phyloP scores from a whole-genome alignment of 2,888 invertebrate species.

The Agrotis exclamationis region DNA sequence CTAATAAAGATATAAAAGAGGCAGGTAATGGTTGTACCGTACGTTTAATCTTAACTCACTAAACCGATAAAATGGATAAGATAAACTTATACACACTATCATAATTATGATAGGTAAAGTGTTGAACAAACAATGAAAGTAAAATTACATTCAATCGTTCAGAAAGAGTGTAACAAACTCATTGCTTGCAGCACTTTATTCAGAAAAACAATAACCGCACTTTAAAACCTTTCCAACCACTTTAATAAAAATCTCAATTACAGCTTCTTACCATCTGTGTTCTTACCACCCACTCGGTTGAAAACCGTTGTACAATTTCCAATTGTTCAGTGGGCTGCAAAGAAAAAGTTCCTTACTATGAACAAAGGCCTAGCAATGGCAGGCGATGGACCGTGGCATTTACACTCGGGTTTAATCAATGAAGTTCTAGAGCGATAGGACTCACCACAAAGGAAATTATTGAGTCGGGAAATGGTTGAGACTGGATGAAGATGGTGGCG shows the following conservation, averaged over 20 bases:
- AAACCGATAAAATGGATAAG: constrained; percentile 11
- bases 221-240: constrained; percentile 3
- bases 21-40: neutral
- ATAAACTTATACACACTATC: neutral
- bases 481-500: constrained; percentile 68
- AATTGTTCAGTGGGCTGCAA: constrained; percentile 62
- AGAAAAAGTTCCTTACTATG: constrained; percentile 76
- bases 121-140: neutral
- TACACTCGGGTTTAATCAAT: constrained; percentile 88
- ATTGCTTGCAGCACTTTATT: constrained; percentile 11
- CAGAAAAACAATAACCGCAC: constrained; percentile 5
- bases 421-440: constrained; percentile 84
- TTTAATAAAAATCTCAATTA: constrained; percentile 30
- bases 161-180: neutral
- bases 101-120: neutral
- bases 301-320: constrained; percentile 64
- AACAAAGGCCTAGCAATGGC: constrained; percentile 74
- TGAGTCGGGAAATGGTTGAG: constrained; percentile 79
- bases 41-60: constrained; percentile 1
- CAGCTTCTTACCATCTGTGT: constrained; percentile 21
- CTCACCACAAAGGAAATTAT: constrained; percentile 87
- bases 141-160: neutral
- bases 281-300: constrained; percentile 22
- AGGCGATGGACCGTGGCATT: constrained; percentile 79
- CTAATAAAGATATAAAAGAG: neutral